These are phyloP conservation scores for Idaea dimidiata DNA, from an alignment of 2,888 invertebrate species.

Conservation along the genomic window DNA sequence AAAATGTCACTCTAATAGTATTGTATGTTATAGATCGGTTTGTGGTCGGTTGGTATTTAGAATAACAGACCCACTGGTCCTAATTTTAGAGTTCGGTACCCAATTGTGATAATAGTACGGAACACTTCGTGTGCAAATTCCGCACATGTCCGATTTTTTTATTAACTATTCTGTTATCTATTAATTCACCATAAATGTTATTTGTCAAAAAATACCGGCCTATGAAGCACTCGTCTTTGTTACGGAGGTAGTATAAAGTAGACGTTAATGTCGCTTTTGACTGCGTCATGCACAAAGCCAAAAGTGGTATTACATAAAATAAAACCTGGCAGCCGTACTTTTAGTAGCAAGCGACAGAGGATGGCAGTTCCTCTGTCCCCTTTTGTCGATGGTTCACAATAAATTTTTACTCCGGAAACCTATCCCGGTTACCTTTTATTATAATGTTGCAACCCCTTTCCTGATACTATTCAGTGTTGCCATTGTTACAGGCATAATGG, in stretches of 20 bases:
- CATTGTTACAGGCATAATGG: conserved; percentile 69
- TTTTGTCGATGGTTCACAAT: conserved; percentile 74
- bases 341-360: conserved; percentile 11
- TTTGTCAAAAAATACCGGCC: too few relatives aligned
- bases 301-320: neutral
- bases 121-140: too few relatives aligned
- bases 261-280: neutral
- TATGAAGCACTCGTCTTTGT: neutral
- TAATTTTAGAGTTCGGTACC: too few relatives aligned
- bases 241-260: neutral
- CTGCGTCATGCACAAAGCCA: neutral
- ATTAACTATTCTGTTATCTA: too few relatives aligned
- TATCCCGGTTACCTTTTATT: conserved; percentile 79
- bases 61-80: too few relatives aligned
- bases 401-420: conserved; percentile 77
- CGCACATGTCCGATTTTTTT: too few relatives aligned
- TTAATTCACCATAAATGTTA: too few relatives aligned
- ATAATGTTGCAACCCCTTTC: conserved; percentile 72
- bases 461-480: conserved; percentile 65
- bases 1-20: too few relatives aligned
- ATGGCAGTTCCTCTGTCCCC: conserved; percentile 29
- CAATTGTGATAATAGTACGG: too few relatives aligned
- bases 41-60: too few relatives aligned
- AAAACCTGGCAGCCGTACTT: neutral
- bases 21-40: too few relatives aligned